A percentile compares a stretch with the other conserved stretches of the same genome.
These are phyloP conservation scores for Bubalus kerabau DNA, from an alignment of 2,113 vertebrate species.

Conservation along the genomic window DNA sequence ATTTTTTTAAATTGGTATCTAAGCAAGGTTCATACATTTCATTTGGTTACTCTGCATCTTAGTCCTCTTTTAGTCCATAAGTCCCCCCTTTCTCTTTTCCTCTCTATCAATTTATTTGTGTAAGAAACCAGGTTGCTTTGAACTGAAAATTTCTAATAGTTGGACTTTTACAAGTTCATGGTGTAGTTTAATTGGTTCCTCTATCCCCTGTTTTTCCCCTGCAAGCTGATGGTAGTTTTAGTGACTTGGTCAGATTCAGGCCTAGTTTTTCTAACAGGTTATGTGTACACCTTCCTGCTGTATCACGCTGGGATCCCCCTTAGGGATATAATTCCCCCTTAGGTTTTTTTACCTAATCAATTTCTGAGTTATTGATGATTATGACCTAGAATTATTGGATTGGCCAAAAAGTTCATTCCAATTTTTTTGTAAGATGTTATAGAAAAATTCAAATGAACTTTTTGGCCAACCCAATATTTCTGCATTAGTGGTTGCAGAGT, in stretches of 20 bases:
- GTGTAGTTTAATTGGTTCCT: background rate
- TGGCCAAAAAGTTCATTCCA: background rate
- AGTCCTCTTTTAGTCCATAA: background rate
- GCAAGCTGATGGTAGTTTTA: background rate
- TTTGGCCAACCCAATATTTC: background rate
- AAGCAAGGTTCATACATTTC: background rate
- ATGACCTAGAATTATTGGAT: background rate
- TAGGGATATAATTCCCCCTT: background rate
- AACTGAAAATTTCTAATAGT: background rate
- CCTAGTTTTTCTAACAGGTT: background rate
- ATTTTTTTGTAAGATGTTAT: background rate
- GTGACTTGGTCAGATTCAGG: background rate
- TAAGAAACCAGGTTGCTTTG: background rate
- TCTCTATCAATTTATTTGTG: background rate
- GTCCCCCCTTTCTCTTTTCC: accelerated
- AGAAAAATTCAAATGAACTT: background rate
- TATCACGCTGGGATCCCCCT: background rate
- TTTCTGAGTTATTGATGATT: background rate
- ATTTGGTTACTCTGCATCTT: background rate
- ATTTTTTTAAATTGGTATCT: background rate
- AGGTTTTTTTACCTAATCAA: background rate
- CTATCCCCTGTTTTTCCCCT: background rate
- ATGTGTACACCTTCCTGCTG: background rate
- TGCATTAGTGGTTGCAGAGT: background rate
- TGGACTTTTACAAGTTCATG: background rate